Percentiles rank a stretch among this genome's conserved stretches.
Evolutionary conservation across 2,888 invertebrate genomes (phyloP).

Genomic region (Drosophila meridionalis): DNA sequence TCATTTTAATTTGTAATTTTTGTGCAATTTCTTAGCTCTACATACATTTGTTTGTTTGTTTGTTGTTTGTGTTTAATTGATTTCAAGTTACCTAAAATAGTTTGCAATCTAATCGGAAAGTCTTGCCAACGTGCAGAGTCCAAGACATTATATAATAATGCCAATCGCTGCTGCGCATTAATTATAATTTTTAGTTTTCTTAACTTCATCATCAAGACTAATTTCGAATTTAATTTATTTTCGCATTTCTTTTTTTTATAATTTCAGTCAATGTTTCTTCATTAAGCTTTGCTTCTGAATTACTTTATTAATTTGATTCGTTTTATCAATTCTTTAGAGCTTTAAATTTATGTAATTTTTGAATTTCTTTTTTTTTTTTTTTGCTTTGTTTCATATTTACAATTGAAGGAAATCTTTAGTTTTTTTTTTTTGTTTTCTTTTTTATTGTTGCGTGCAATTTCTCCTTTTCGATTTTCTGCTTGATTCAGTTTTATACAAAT

Average conservation of each 20-base stretch:
- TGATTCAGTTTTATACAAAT: conserved; percentile 52
- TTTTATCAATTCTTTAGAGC: conserved; percentile 40
- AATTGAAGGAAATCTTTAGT: conserved; percentile 45
- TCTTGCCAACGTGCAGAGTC: conserved; percentile 58
- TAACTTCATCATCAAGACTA: conserved; percentile 47
- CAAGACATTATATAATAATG: conserved; percentile 72
- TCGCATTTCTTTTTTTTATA: conserved; percentile 35
- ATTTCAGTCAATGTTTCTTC: conserved; percentile 76
- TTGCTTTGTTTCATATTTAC: conserved; percentile 41
- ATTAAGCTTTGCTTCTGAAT: conserved; percentile 78
- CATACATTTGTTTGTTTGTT: conserved; percentile 18
- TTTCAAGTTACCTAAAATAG: conserved; percentile 69
- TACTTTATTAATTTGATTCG: conserved; percentile 49
- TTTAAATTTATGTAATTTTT: conserved; percentile 27
- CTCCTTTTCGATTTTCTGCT: conserved; percentile 29
- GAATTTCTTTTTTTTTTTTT: neutral
- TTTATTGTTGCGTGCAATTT: conserved; percentile 38
- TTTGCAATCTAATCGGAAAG: conserved; percentile 69
- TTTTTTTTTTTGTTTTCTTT: neutral
- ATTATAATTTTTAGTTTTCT: conserved; percentile 44
- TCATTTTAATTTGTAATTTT: conserved; percentile 21
- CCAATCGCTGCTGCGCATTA: conserved; percentile 25
- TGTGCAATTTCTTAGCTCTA: conserved; percentile 76
- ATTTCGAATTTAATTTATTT: conserved; percentile 43
- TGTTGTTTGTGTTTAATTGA: conserved; percentile 60